phyloP scores from a whole-genome alignment of 2,797 vertebrate species.

The Propithecus deckenii region DNA sequence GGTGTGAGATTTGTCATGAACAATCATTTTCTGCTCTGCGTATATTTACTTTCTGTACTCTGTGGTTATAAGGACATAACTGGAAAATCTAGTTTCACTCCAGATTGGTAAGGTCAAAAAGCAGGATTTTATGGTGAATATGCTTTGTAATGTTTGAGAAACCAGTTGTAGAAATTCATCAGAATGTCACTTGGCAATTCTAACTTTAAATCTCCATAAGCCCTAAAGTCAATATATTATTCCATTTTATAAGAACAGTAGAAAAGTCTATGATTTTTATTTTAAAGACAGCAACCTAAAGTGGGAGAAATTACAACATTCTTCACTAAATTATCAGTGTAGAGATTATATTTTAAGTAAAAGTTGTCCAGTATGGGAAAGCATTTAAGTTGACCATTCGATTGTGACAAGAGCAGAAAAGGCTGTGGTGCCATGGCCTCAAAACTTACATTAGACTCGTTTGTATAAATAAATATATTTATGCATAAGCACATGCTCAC shows the following conservation, averaged over 20 bases:
- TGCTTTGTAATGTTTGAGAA: not conserved
- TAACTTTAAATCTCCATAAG: not conserved
- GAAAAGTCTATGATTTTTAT: not conserved
- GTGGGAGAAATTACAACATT: not conserved
- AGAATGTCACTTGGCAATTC: not conserved
- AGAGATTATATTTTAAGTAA: not conserved
- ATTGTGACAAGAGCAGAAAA: not conserved
- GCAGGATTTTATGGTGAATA: not conserved
- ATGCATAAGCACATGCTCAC: not conserved
- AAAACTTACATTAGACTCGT: slow-evolving; percentile 4
- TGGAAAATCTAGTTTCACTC: not conserved
- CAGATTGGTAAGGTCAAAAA: not conserved
- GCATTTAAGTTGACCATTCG: not conserved
- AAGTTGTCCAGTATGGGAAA: not conserved
- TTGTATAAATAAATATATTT: not conserved
- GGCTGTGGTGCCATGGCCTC: not conserved
- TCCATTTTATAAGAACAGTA: not conserved
- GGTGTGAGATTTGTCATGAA: not conserved
- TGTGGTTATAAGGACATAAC: not conserved
- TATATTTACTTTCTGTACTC: not conserved
- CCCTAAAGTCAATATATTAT: not conserved
- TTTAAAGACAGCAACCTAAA: slow-evolving; percentile 12
- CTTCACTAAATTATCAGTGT: not conserved
- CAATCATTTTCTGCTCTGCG: not conserved
- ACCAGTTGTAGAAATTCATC: not conserved